A percentile compares a stretch with the other conserved stretches of the same genome.
Evolutionary conservation across 2,113 vertebrate genomes (phyloP).

Genomic region (Sapajus apella): DNA sequence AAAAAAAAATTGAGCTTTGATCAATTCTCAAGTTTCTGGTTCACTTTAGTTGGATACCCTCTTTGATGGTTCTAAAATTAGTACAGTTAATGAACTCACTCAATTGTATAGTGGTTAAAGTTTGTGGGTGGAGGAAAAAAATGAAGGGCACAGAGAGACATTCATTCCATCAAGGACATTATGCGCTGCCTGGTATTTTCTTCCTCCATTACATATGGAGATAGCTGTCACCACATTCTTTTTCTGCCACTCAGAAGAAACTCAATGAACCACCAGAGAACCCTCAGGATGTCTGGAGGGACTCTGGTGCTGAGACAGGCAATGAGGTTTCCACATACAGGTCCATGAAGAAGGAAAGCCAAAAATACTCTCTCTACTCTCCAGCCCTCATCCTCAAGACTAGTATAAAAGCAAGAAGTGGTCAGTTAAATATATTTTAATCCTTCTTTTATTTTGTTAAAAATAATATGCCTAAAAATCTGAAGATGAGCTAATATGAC

Average conservation of each 20-base stretch:
- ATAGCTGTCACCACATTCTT: background rate
- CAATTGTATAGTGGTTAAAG: background rate
- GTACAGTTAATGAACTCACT: background rate
- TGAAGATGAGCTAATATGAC: background rate
- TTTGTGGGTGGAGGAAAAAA: background rate
- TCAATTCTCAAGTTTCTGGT: background rate
- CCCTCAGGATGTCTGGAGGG: background rate
- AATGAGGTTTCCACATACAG: background rate
- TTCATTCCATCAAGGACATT: background rate
- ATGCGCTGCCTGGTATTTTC: background rate
- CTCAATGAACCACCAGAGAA: background rate
- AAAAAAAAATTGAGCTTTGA: background rate
- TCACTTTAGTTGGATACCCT: background rate
- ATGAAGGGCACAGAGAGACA: background rate
- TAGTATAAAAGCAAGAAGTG: background rate
- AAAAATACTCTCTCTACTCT: background rate
- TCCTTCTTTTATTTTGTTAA: conserved; percentile 24
- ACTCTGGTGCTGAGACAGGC: background rate
- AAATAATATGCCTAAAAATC: background rate
- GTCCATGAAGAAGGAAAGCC: background rate
- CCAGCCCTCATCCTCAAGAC: background rate
- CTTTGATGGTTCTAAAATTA: background rate
- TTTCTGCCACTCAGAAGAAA: background rate
- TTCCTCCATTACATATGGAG: background rate
- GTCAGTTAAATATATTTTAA: background rate